phyloP scores from a whole-genome alignment of 2,113 vertebrate species.

The Alligator mississippiensis region DNA sequence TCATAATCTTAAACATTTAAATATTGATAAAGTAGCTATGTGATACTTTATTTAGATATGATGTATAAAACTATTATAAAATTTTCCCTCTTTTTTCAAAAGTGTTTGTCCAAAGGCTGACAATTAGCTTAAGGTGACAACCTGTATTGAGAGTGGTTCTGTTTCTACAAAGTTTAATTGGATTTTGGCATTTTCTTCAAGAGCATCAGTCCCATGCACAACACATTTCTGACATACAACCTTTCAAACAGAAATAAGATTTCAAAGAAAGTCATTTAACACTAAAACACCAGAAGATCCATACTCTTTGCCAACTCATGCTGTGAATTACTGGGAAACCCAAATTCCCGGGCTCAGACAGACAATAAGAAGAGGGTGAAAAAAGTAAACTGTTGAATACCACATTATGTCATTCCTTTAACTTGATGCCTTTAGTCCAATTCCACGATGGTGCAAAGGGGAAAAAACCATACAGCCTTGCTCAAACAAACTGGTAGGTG shows the following conservation, averaged over 20 bases:
- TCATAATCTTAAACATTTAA: background rate
- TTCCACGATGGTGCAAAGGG: background rate
- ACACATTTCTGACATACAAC: accelerated
- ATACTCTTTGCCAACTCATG: background rate
- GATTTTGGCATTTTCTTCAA: background rate
- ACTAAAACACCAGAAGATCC: background rate
- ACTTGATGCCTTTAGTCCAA: background rate
- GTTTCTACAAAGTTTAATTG: background rate
- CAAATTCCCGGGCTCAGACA: background rate
- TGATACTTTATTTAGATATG: background rate
- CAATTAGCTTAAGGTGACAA: background rate
- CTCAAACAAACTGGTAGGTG: background rate
- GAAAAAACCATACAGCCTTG: background rate
- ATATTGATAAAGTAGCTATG: background rate
- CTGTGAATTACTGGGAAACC: background rate
- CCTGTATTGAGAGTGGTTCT: background rate
- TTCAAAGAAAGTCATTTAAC: background rate
- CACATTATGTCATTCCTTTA: background rate
- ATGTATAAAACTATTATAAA: background rate
- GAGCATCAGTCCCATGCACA: background rate
- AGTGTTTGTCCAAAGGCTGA: accelerated
- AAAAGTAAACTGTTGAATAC: background rate
- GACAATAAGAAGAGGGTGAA: background rate
- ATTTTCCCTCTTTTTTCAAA: background rate
- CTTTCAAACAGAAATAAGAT: background rate